Conservation (phyloP, 1,140 invertebrate species). For the Neuroterus valhalla region DNA sequence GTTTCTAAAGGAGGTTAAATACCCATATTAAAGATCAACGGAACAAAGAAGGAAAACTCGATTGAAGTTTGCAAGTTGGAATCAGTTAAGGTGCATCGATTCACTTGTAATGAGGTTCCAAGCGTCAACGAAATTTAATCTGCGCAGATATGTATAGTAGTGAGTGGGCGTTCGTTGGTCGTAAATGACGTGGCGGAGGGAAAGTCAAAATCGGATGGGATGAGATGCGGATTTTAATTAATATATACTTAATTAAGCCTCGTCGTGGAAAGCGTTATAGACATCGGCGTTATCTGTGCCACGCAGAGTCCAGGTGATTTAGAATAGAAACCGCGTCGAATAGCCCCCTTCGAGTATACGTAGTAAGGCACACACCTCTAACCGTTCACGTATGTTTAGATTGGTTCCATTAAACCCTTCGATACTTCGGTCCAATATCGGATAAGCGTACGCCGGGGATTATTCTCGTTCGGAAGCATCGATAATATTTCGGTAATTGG, state of each 20-base stretch:
- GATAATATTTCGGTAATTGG: constrained; percentile 23
- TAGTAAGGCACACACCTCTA: constrained; percentile 1
- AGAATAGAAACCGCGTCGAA: constrained; percentile 26
- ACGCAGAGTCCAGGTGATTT: constrained; percentile 26
- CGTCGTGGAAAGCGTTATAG: constrained; percentile 20
- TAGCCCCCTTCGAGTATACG: background rate
- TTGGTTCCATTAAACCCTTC: constrained; percentile 18
- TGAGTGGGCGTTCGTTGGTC: constrained; percentile 22
- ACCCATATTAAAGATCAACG: background rate
- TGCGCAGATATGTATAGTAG: constrained; percentile 25
- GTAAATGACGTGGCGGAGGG: constrained; percentile 7
- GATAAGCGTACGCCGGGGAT: constrained; percentile 18
- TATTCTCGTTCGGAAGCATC: constrained; percentile 10
- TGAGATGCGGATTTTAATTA: constrained; percentile 27
- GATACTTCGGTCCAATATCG: constrained; percentile 24
- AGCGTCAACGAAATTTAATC: constrained; percentile 28
- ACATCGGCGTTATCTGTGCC: constrained; percentile 26
- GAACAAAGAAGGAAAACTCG: constrained; percentile 29
- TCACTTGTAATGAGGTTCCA: constrained; percentile 28
- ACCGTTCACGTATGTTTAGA: background rate
- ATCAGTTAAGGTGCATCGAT: constrained; percentile 29
- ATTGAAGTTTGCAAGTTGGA: constrained; percentile 23
- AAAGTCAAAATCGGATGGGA: background rate
- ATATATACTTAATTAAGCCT: constrained; percentile 31
- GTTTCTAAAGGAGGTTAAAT: background rate